Evolutionary conservation across 1,140 invertebrate genomes (phyloP).

Genomic region (Nautilus pompilius): DNA sequence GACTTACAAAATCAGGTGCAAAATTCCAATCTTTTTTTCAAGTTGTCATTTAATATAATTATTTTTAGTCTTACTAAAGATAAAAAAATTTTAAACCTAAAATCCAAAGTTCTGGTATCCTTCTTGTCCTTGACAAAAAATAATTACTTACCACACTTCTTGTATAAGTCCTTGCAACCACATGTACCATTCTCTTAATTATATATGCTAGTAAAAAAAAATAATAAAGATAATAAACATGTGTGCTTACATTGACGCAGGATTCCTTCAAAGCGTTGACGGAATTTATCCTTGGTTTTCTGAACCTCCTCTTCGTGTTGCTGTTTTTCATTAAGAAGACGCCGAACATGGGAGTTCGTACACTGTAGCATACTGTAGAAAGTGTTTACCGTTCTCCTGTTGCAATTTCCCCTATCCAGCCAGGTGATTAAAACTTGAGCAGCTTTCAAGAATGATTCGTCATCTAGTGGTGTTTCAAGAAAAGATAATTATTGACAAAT

Average conservation of each 20-base stretch:
- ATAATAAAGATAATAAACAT: constrained; percentile 11
- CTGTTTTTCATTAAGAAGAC: constrained; percentile 79
- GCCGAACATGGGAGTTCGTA: constrained; percentile 82
- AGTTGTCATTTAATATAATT: too few relatives aligned
- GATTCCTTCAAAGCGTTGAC: constrained; percentile 39
- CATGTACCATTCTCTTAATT: too few relatives aligned
- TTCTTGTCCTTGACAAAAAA: not conserved
- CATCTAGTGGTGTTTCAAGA: too few relatives aligned
- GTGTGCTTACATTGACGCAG: constrained; percentile 46
- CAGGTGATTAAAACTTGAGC: constrained; percentile 59
- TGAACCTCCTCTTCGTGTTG: constrained; percentile 82
- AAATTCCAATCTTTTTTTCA: too few relatives aligned
- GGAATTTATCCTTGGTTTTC: constrained; percentile 68
- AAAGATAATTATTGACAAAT: too few relatives aligned
- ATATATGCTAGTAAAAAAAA: not conserved
- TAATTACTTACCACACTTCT: not conserved
- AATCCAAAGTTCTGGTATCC: not conserved
- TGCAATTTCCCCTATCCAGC: constrained; percentile 89
- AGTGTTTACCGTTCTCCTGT: constrained; percentile 78
- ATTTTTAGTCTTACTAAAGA: too few relatives aligned
- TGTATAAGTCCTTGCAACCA: too few relatives aligned
- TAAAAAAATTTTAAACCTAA: not conserved
- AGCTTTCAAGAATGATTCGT: constrained; percentile 58
- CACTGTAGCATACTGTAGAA: constrained; percentile 95
- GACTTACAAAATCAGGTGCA: too few relatives aligned